Percentiles rank a stretch among this genome's conserved stretches.
phyloP scores from a whole-genome alignment of 2,888 invertebrate genomes.

The Aphodius granarius region DNA sequence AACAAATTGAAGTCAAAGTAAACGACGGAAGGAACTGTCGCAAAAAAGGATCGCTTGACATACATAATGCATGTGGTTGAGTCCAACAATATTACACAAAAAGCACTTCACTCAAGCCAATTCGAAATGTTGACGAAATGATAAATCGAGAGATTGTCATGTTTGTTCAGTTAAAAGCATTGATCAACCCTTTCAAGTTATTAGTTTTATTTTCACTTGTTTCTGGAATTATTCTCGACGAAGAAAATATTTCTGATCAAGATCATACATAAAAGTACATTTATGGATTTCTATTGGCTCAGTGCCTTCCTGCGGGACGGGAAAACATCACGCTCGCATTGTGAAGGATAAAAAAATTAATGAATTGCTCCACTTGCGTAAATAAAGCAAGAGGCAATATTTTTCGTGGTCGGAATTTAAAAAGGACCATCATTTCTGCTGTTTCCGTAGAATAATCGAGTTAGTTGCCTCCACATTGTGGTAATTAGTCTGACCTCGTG shows the following conservation, averaged over 20 bases:
- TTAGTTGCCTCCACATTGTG: conserved; percentile 1
- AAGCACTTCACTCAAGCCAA: background rate
- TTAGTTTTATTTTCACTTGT: no score
- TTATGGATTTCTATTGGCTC: no score
- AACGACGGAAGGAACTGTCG: background rate
- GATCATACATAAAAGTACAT: background rate
- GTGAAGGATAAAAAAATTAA: no score
- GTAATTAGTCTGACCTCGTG: conserved; percentile 9
- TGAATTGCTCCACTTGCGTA: background rate
- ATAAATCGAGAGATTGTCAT: background rate
- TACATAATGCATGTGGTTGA: background rate
- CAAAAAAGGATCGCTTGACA: background rate
- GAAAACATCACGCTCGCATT: no score
- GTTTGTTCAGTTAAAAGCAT: background rate
- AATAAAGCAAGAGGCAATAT: background rate
- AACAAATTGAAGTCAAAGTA: background rate
- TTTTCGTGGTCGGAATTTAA: background rate
- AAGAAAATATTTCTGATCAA: no score
- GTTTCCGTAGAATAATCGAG: conserved; percentile 7
- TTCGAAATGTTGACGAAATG: background rate
- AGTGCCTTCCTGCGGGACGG: no score
- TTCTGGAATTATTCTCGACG: no score
- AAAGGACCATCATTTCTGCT: background rate
- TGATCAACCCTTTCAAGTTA: background rate
- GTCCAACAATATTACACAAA: background rate